Evolutionary conservation across 2,888 invertebrate species (phyloP).

Genomic region (Ichneumoninae sp.): DNA sequence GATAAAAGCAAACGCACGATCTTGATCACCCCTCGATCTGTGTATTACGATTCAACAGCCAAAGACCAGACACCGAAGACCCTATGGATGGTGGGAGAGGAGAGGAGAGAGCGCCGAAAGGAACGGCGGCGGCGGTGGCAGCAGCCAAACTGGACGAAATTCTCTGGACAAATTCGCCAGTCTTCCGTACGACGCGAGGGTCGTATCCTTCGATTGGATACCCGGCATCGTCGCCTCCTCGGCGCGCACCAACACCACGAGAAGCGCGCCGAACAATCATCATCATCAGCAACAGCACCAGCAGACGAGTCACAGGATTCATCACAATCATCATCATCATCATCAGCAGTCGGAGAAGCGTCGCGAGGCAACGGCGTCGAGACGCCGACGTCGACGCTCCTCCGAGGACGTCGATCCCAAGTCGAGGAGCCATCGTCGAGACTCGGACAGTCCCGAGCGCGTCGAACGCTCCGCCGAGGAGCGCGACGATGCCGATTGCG

Average conservation of each 20-base stretch:
- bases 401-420: conserved; percentile 63
- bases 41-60: conserved; percentile 86
- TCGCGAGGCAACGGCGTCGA: conserved; percentile 52
- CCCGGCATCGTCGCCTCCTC: conserved; percentile 85
- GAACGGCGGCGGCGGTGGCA: conserved; percentile 86
- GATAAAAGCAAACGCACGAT: conserved; percentile 61
- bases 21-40: conserved; percentile 60
- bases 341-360: conserved; percentile 64
- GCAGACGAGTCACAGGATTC: conserved; percentile 52
- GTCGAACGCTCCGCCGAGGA: conserved; percentile 28
- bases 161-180: conserved; percentile 89
- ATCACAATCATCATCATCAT: conserved; percentile 53
- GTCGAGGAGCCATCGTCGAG: conserved; percentile 43
- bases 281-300: conserved; percentile 71
- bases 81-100: conserved; percentile 87
- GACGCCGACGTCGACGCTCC: conserved; percentile 65
- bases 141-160: conserved; percentile 82
- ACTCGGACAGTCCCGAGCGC: conserved; percentile 50
- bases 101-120: conserved; percentile 63
- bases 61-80: conserved; percentile 91
- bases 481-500: conserved; percentile 52
- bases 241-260: conserved; percentile 59
- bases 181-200: conserved; percentile 87
- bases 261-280: conserved; percentile 59
- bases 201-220: conserved; percentile 85